Base-by-base conservation (phyloP, 1,140 invertebrate species). In the Ridgeia piscesae region DNA sequence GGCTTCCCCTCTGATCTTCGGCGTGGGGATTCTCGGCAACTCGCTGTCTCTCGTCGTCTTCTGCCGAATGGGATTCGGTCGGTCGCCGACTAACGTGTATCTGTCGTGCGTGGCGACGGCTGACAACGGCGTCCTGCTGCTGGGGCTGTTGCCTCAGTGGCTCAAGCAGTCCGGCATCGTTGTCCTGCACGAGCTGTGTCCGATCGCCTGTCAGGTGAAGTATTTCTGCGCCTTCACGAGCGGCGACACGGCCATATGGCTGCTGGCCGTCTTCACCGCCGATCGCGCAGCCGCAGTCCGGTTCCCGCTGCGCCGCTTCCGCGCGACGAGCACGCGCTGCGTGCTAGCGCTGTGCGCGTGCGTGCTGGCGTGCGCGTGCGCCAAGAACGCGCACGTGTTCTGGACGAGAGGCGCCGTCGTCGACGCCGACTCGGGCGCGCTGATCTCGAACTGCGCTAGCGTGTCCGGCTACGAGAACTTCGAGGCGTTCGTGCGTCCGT, bases 241-340 rank as follows among this genome's bases (percentile, higher is more conserved):
- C 34, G 91, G 89, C 58, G 92, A 93, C 58, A 92, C 92, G 77
- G 92, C 93, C 89, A 94, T 94, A 11, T 94, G 94, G 94, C 92
- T 94, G 14, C 88, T 94, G 11, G 94, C 93, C 21, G 90, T 92
- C 11, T 93, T 94, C 92, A 94, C 94, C 8, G 50, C 93, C 35
- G 94, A 94, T 34, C 88, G 94, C 4, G 93, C 92, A 42, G 92
- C 94, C 34, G 94, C 93, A 34, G 94, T 94, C 1, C 92, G 93
- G 88, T 91, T 93, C 35, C 94, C 94, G 27, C 92, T 94, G 42
- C 34, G 93, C n/a, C 92, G 91, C 77, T 21, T 77, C 58, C 58
- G 58, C 17, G 58, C 58, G 58, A 33, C 33, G 35, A 31, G 48
- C 35, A 77, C 34, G 88, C 58, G 58, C 58, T 27, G 58, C 27